Evolutionary conservation across 2,113 vertebrate species (phyloP).

Genomic region (Rissa tridactyla): DNA sequence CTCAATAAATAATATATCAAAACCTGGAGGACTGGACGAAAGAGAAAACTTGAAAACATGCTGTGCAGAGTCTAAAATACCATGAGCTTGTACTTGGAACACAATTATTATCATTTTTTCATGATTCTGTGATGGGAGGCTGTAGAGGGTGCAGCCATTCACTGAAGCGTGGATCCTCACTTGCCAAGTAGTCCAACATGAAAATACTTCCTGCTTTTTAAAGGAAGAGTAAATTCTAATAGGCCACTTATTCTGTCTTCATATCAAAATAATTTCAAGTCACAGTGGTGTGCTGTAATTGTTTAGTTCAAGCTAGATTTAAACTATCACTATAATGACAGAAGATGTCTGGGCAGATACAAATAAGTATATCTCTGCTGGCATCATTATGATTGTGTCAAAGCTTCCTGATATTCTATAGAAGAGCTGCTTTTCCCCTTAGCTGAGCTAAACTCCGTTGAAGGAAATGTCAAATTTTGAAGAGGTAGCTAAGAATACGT

Average conservation of each 20-base stretch:
- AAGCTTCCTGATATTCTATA: neutral
- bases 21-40: neutral
- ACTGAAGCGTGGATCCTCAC: neutral
- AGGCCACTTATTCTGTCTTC: neutral
- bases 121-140: neutral
- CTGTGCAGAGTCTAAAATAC: conserved; percentile 5
- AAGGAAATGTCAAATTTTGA: neutral
- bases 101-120: neutral
- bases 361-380: neutral
- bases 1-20: conserved; percentile 47
- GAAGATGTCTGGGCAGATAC: neutral
- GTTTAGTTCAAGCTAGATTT: neutral
- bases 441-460: neutral
- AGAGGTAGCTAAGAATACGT: neutral
- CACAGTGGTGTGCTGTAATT: neutral
- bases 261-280: neutral
- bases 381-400: neutral
- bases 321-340: neutral
- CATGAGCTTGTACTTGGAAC: neutral
- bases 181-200: neutral
- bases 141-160: neutral
- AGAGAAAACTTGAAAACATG: conserved; percentile 33
- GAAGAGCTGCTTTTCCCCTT: neutral
- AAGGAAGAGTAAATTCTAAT: neutral
- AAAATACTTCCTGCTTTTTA: neutral